Percentiles rank a stretch among this genome's conserved stretches.
phyloP scores from a whole-genome alignment of 2,797 vertebrate species.

The Carcharodon carcharias region DNA sequence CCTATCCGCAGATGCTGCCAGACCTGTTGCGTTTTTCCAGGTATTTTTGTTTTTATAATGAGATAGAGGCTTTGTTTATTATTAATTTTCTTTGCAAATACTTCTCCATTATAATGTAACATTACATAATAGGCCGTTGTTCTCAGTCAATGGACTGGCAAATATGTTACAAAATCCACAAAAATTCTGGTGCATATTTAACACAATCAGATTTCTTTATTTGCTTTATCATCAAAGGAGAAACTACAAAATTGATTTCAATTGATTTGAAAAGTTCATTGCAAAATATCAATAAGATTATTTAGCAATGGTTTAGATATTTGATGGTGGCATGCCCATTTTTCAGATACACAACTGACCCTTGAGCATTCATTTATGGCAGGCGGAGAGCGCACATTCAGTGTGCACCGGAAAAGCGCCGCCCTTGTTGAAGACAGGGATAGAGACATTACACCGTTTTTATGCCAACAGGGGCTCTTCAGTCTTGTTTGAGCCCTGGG shows the following conservation, averaged over 20 bases:
- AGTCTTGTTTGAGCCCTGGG: not conserved
- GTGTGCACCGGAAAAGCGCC: not conserved
- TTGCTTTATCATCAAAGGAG: not conserved
- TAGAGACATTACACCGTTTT: not conserved
- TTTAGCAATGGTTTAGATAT: not conserved
- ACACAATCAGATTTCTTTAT: not conserved
- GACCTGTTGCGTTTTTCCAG: too few species aligned
- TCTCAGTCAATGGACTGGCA: not conserved
- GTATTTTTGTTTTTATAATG: too few species aligned
- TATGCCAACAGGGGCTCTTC: not conserved
- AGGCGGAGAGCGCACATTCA: not conserved
- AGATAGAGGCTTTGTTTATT: not conserved
- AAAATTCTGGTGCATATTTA: not conserved
- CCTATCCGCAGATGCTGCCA: too few species aligned
- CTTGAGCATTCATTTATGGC: not conserved
- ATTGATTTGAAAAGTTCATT: not conserved
- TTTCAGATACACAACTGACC: not conserved
- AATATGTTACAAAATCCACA: not conserved
- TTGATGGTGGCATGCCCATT: not conserved
- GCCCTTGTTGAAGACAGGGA: not conserved
- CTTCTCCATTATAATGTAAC: not conserved
- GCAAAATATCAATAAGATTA: not conserved
- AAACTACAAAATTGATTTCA: not conserved
- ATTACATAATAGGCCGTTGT: not conserved
- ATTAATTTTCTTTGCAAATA: constrained; percentile 17